Base-by-base conservation (phyloP, 2,888 invertebrate species). In the Drosophila antonietae region DNA sequence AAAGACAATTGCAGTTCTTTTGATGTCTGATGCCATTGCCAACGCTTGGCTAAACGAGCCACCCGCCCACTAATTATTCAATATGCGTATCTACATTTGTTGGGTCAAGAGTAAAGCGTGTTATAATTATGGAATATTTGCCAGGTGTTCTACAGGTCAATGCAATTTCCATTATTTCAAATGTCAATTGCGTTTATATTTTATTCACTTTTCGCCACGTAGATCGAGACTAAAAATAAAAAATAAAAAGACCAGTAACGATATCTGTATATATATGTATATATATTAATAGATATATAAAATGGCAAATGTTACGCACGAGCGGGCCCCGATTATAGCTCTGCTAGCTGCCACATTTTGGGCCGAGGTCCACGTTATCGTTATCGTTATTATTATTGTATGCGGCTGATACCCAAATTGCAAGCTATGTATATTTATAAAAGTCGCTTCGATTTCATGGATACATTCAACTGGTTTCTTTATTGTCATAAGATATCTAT, bases 81-180 rank as follows among this genome's bases (percentile, higher is more conserved):
- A 39, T 31, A 33, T 3, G 31, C 28, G 14, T n/a, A 14, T 18
- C 5, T 12, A 6, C 8, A 18, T 18, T 33, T 33, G 33, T 33
- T 59, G 44, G 39, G 61, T 47, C 60, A 64, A 58, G 28, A 31
- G 10, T 46, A n/a, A 15, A 10, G 20, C 10, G 37, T 58, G 51
- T 58, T 41, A 49, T 68, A 68, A 72, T 72, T 51, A 72, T 61
- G 78, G 62, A 80, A 68, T 70, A 71, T 73, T 57, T 3, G 68
- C 65, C 86, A 87, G 88, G 64, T 87, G 86, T 65, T 55, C 43
- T 57, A 43, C 53, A 57, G 60, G 59, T 59, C 70, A 64, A 31
- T 61, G n/a, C 73, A 57, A 76, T 80, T 78, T 41, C 18, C n/a
- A 44, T 57, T 56, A 44, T 23, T n/a, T 53, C 57, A 49, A 75